Percentiles rank a stretch among this genome's conserved stretches.
Conservation (phyloP, 2,113 vertebrate genomes). For the Gavia stellata region DNA sequence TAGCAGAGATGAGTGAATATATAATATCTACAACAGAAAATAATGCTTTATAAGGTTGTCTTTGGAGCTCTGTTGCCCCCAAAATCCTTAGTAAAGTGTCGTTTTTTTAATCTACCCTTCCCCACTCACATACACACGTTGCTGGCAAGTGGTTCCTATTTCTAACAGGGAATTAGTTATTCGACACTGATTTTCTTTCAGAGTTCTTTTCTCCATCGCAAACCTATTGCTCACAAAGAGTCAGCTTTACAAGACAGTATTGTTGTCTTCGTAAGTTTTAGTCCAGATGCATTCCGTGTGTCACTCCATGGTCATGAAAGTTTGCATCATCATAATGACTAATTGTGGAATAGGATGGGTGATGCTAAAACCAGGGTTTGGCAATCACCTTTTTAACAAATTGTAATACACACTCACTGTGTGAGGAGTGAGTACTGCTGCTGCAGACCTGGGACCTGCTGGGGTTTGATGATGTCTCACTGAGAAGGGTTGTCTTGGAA, state of each 20-base stretch:
- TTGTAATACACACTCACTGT: accelerated
- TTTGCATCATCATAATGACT: accelerated
- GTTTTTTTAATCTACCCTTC: neutral
- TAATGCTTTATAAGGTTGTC: neutral
- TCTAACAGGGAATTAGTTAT: neutral
- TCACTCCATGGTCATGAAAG: neutral
- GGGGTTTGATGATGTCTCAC: accelerated
- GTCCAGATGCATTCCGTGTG: neutral
- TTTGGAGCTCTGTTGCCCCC: neutral
- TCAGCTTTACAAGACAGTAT: neutral
- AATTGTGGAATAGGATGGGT: neutral
- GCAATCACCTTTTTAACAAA: neutral
- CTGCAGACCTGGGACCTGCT: neutral
- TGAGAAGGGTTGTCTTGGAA: neutral
- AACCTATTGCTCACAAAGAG: neutral
- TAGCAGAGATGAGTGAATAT: neutral
- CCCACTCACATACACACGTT: neutral
- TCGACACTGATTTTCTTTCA: neutral
- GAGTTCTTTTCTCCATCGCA: neutral
- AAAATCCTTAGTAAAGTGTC: neutral
- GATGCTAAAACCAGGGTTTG: neutral
- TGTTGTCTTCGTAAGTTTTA: neutral
- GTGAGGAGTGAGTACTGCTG: neutral
- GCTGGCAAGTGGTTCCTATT: neutral
- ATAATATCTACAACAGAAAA: neutral